phyloP scores from a whole-genome alignment of 2,888 invertebrate genomes.

The Caenorhabditis sinica region DNA sequence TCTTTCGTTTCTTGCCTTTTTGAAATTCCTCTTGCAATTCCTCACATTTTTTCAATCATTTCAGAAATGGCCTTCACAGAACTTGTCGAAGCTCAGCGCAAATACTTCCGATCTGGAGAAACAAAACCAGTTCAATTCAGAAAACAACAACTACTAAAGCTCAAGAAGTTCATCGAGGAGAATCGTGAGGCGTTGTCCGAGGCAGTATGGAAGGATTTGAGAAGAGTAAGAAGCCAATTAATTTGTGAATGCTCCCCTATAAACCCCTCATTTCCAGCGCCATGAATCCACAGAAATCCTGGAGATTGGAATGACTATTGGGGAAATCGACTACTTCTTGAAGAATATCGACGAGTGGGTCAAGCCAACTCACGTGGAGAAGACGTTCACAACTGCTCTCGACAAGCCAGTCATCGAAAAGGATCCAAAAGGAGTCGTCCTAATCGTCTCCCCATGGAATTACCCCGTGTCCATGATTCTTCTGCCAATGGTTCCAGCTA shows the following conservation, averaged over 20 bases:
- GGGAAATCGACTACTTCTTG: conserved; percentile 77
- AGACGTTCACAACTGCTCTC: conserved; percentile 82
- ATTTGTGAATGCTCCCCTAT: no score
- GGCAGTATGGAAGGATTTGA: conserved; percentile 79
- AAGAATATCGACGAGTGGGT: conserved; percentile 76
- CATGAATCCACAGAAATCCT: conserved; percentile 67
- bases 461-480: conserved; percentile 87
- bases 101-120: conserved; percentile 74
- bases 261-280: conserved; percentile 51
- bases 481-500: conserved; percentile 77
- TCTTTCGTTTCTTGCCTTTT: background rate
- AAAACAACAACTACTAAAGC: conserved; percentile 67
- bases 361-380: conserved; percentile 66
- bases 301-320: conserved; percentile 73
- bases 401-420: conserved; percentile 74
- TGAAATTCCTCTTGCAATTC: background rate
- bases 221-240: conserved; percentile 63
- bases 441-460: conserved; percentile 94
- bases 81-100: conserved; percentile 73
- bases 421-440: conserved; percentile 92
- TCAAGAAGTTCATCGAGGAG: conserved; percentile 74
- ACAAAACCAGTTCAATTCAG: conserved; percentile 58
- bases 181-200: conserved; percentile 74
- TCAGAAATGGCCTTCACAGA: conserved; percentile 53
- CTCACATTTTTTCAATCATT: background rate